A percentile compares a stretch with the other conserved stretches of the same genome.
Conservation (phyloP, 2,113 vertebrate genomes). For the Corythoichthys intestinalis region DNA sequence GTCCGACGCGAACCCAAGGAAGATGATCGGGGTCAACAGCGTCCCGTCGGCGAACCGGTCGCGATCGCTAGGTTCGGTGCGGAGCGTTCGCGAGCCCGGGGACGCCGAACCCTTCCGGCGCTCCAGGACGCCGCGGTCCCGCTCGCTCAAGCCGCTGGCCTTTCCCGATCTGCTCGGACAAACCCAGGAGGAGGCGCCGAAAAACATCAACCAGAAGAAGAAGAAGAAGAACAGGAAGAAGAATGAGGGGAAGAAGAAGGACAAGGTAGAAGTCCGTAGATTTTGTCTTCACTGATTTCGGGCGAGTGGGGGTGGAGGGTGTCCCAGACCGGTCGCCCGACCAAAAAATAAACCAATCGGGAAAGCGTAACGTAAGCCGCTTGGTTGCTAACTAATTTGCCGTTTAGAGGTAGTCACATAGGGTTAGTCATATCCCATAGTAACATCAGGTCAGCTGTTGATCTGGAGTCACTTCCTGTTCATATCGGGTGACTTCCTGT, state of each 20-base stretch:
- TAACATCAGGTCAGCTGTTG: no score
- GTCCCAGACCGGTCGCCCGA: no score
- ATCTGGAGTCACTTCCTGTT: no score
- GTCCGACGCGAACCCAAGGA: neutral
- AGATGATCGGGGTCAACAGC: slow-evolving; percentile 94
- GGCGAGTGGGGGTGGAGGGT: no score
- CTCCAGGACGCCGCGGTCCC: slow-evolving; percentile 86
- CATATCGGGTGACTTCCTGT: no score
- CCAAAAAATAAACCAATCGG: no score
- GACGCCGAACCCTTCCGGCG: slow-evolving; percentile 87
- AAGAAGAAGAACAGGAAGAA: slow-evolving; percentile 76
- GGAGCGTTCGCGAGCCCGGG: slow-evolving; percentile 84
- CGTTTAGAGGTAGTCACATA: no score
- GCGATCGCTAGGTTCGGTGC: slow-evolving; percentile 89
- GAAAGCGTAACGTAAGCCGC: no score
- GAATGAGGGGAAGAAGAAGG: neutral
- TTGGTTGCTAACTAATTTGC: no score
- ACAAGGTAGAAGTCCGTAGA: neutral
- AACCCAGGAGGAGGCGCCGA: slow-evolving; percentile 75
- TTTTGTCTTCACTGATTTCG: no score
- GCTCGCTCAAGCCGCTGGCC: slow-evolving; percentile 87
- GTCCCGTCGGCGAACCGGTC: slow-evolving; percentile 88
- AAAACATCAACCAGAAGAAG: slow-evolving; percentile 67
- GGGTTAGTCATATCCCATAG: no score
- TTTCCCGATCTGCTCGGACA: slow-evolving; percentile 90